Base-by-base conservation (phyloP, 2,113 vertebrate genomes). In the Pygoscelis antarcticus region DNA sequence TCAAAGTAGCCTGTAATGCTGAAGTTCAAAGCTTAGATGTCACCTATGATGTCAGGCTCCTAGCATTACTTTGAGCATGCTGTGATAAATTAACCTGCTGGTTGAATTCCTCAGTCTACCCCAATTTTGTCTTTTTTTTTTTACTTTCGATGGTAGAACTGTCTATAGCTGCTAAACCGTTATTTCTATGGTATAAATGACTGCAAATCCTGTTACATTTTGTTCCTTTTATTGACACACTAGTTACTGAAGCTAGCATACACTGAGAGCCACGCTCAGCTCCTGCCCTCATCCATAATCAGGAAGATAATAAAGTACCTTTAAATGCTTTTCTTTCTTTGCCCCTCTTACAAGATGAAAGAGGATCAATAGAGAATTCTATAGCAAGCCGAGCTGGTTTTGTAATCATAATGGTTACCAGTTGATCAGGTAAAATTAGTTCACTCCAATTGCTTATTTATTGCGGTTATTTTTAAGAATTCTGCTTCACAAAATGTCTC, bases 351-450 rank as follows among this genome's bases (percentile, higher is more conserved):
- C 14, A 46, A 89, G 64, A 91, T 54, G 52, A 52, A 89, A 78
- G 47, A 74, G 57, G 51, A 96, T 95, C 86, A 47, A 86, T 58
- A 85, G 46, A 95, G 64, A 89, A 80, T 72, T 90, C 89, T 66
- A 14, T 30, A 75, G 71, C 70, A 89, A 95, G 70, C 44, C 1
- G 10, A 87, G 83, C 32, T 89, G 47, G 9, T 93, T 94, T 96
- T 95, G 66, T 91, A 76, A 64, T 91, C 52, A 17, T 70, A 96
- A 90, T 80, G 19, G 38, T 51, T 87, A 71, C 46, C 46, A 49
- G 36, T 82, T 90, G 68, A 93, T 78, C 77, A 49, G 42, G 72
- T 88, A 78, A 82, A 91, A 96, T 78, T 85, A 91, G 83, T 89
- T 95, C 83, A 70, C 49, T 83, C 27, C 64, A 74, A 27, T 85